These are phyloP conservation scores for Parnassius smintheus DNA, from an alignment of 2,888 invertebrate species.

Conservation along the genomic window DNA sequence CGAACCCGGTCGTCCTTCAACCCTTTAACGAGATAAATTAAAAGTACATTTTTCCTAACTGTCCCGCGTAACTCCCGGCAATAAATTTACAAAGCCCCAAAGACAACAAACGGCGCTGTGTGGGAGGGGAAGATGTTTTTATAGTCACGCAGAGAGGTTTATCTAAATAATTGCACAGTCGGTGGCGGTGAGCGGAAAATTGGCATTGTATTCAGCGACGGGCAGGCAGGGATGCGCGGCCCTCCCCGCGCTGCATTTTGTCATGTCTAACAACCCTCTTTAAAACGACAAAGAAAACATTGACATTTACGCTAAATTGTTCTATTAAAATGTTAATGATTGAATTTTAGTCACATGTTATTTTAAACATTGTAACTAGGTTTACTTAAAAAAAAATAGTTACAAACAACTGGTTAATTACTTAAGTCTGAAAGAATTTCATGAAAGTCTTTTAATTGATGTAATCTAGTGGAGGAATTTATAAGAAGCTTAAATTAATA, in stretches of 20 bases:
- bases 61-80: slow-evolving; percentile 68
- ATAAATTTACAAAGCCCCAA: slow-evolving; percentile 80
- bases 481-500: too few species aligned
- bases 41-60: slow-evolving; percentile 80
- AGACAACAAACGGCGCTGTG: slow-evolving; percentile 73
- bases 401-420: too few species aligned
- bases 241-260: slow-evolving; percentile 36
- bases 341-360: too few species aligned
- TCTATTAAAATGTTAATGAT: slow-evolving; percentile 7
- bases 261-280: slow-evolving; percentile 36
- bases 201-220: slow-evolving; percentile 62
- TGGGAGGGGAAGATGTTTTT: slow-evolving; percentile 78
- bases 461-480: too few species aligned
- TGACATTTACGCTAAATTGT: slow-evolving; percentile 25
- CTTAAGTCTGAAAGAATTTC: too few species aligned
- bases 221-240: slow-evolving; percentile 27
- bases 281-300: slow-evolving; percentile 31
- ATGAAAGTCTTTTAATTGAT: too few species aligned
- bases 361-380: too few species aligned
- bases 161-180: slow-evolving; percentile 81
- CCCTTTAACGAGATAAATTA: slow-evolving; percentile 82
- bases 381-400: too few species aligned
- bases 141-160: slow-evolving; percentile 80
- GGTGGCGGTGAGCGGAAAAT: slow-evolving; percentile 80
- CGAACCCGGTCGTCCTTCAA: slow-evolving; percentile 77